These are phyloP conservation scores for Dufourea novaeangliae DNA, from an alignment of 1,140 invertebrate genomes.

Conservation along the genomic window DNA sequence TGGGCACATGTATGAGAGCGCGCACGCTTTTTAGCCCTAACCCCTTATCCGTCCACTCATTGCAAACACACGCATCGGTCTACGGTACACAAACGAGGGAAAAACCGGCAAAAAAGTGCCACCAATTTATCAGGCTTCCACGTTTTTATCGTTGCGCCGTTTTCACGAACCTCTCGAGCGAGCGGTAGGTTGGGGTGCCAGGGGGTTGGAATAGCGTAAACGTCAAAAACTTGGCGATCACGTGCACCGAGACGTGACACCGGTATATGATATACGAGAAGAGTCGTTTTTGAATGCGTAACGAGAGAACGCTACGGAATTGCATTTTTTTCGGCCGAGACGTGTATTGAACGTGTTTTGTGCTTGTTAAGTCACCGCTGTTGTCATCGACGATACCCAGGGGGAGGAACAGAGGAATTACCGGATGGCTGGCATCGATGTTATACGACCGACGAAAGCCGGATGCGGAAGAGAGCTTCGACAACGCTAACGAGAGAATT, in stretches of 20 bases:
- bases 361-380: background rate
- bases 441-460: no score
- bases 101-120: slow-evolving; percentile 28
- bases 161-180: slow-evolving; percentile 12
- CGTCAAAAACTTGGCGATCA: slow-evolving; percentile 35
- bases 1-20: slow-evolving; percentile 10
- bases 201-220: background rate
- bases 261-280: background rate
- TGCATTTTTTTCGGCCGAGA: slow-evolving; percentile 5
- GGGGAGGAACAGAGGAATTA: background rate
- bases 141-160: slow-evolving; percentile 21
- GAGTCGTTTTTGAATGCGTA: slow-evolving; percentile 4
- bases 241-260: slow-evolving; percentile 29
- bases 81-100: slow-evolving; percentile 14
- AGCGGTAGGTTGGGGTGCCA: background rate
- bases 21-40: background rate
- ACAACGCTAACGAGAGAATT: background rate
- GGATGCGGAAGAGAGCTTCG: background rate
- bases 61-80: background rate
- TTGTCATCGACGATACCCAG: background rate
- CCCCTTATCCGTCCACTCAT: background rate
- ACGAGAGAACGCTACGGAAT: slow-evolving; percentile 17
- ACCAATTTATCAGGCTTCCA: slow-evolving; percentile 33
- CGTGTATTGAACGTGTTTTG: slow-evolving; percentile 10
- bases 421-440: background rate